phyloP scores from a whole-genome alignment of 2,888 invertebrate species.

The Leptinotarsa tumamoca region DNA sequence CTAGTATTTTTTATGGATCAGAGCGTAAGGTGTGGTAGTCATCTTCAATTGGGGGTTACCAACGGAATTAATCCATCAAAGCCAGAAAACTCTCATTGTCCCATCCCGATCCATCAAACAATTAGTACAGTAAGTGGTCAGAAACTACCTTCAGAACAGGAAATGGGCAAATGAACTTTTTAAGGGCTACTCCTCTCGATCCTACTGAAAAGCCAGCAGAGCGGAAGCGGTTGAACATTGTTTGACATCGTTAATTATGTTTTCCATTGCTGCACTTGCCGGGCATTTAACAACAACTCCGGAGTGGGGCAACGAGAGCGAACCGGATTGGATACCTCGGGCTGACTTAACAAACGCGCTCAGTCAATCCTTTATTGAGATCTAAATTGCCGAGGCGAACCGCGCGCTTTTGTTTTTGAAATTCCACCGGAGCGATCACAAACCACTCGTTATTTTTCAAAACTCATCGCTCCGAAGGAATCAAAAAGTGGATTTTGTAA shows the following conservation, averaged over 20 bases:
- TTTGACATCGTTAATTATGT: conserved; percentile 60
- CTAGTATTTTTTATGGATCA: too few species aligned
- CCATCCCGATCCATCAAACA: neutral
- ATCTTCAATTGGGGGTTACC: too few species aligned
- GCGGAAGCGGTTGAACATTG: conserved; percentile 60
- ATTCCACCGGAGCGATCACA: neutral
- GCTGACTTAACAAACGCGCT: conserved; percentile 16
- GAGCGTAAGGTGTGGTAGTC: too few species aligned
- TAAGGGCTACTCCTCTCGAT: conserved; percentile 31
- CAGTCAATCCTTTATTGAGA: conserved; percentile 29
- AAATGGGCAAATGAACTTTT: conserved; percentile 37
- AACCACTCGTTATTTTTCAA: conserved; percentile 1
- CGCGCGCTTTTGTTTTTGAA: conserved; percentile 33
- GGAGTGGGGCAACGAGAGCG: conserved; percentile 50
- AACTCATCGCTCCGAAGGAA: neutral
- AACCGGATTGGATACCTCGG: conserved; percentile 35
- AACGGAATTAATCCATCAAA: too few species aligned
- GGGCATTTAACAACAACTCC: conserved; percentile 47
- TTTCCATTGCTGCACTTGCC: conserved; percentile 59
- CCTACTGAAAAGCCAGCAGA: conserved; percentile 38
- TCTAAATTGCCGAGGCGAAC: conserved; percentile 27
- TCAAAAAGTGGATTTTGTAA: neutral
- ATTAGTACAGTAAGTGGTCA: conserved; percentile 29
- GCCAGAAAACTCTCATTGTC: neutral
- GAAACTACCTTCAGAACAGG: conserved; percentile 39